phyloP scores from a whole-genome alignment of 2,888 invertebrate species.

The Leptopilina drosophilae region DNA sequence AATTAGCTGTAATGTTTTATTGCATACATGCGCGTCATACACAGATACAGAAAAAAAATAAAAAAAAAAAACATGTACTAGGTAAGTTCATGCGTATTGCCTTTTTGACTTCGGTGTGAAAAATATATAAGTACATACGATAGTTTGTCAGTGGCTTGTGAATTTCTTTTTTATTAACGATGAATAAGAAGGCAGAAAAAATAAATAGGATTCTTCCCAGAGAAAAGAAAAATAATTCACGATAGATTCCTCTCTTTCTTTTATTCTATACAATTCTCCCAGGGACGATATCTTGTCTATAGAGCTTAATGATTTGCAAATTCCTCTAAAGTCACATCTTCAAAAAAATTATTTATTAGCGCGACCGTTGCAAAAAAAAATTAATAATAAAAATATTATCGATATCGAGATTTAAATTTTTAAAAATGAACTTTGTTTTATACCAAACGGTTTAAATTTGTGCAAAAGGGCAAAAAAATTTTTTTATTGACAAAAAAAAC shows the following conservation, averaged over 20 bases:
- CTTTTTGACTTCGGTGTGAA: conserved; percentile 77
- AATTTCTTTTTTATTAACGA: conserved; percentile 48
- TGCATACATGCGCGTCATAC: conserved; percentile 67
- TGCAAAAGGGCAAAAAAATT: not conserved
- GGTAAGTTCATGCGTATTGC: conserved; percentile 77
- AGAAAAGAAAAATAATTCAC: not conserved
- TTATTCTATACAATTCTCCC: not conserved
- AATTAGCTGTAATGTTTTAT: conserved; percentile 63
- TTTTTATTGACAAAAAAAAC: not conserved
- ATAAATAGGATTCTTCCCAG: not conserved
- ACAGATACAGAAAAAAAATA: conserved; percentile 58
- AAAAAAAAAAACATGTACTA: conserved; percentile 68
- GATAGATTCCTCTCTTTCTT: conserved; percentile 18
- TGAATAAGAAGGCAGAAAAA: not conserved
- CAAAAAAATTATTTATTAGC: no score
- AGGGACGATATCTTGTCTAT: conserved; percentile 26
- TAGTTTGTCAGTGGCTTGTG: conserved; percentile 67
- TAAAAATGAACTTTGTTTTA: no score
- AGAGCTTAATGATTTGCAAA: conserved; percentile 6
- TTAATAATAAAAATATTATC: no score
- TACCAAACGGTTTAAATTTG: conserved; percentile 9
- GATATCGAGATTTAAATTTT: no score
- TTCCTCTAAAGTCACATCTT: not conserved
- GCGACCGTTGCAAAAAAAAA: no score
- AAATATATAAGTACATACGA: conserved; percentile 67